Conservation (phyloP, 2,797 vertebrate species). For the Spatula versicolor region DNA sequence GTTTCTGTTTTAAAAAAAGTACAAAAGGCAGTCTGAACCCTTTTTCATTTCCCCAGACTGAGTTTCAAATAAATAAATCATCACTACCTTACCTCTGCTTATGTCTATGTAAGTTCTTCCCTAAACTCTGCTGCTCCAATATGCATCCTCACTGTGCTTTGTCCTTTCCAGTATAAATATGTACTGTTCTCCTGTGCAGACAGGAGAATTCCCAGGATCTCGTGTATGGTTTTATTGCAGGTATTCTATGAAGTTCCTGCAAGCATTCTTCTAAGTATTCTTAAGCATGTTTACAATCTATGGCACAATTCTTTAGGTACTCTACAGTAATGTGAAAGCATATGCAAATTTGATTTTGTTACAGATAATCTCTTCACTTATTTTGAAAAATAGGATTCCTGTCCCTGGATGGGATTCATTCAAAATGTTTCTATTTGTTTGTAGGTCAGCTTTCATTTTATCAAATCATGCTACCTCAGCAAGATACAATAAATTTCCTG, state of each 20-base stretch:
- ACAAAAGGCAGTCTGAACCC: not conserved
- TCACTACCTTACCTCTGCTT: not conserved
- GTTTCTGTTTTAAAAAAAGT: conserved; percentile 26
- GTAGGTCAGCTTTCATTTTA: not conserved
- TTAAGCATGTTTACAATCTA: not conserved
- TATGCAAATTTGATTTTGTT: not conserved
- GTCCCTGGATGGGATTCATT: not conserved
- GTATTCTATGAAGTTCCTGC: not conserved
- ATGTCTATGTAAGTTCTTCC: not conserved
- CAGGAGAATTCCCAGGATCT: not conserved
- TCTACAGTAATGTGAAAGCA: not conserved
- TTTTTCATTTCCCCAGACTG: not conserved
- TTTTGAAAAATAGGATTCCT: not conserved
- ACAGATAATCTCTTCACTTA: not conserved
- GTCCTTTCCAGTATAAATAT: not conserved
- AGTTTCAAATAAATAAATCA: not conserved
- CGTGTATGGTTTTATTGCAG: not conserved
- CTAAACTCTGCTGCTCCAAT: not conserved
- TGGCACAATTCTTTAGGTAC: not conserved
- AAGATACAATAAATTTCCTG: not conserved
- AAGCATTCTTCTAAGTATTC: not conserved
- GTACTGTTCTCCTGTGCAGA: not conserved
- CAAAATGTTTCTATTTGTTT: not conserved
- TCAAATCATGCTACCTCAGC: not conserved
- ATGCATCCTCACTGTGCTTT: not conserved